These are phyloP conservation scores for Orchesella cincta DNA, from an alignment of 1,140 invertebrate species.

Conservation along the genomic window DNA sequence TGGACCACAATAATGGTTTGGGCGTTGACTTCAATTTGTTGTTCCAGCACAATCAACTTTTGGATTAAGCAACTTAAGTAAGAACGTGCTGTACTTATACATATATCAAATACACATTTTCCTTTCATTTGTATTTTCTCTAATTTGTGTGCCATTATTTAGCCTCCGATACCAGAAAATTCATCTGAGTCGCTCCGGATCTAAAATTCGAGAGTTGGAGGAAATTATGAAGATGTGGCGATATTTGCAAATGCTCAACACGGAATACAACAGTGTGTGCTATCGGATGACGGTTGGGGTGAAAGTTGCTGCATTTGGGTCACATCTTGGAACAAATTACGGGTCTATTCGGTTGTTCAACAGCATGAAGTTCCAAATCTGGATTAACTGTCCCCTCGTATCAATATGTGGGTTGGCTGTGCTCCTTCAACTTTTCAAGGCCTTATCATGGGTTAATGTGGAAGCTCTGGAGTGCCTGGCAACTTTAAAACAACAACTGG, in stretches of 20 bases:
- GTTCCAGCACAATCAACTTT: slow-evolving; percentile 18
- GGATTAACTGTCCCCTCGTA: slow-evolving; percentile 33
- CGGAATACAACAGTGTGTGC: slow-evolving; percentile 29
- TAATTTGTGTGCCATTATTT: not conserved
- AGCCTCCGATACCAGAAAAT: not conserved
- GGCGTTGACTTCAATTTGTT: slow-evolving; percentile 12
- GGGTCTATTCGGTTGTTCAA: slow-evolving; percentile 31
- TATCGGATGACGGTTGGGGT: slow-evolving; percentile 18
- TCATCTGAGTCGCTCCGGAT: not conserved
- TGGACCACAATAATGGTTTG: slow-evolving; percentile 30
- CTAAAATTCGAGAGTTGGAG: not conserved
- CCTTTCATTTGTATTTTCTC: not conserved
- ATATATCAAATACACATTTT: not conserved
- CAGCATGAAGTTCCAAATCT: slow-evolving; percentile 32
- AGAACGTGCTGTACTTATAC: not conserved
- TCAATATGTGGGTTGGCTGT: slow-evolving; percentile 24
- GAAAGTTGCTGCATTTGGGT: slow-evolving; percentile 25
- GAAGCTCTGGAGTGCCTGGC: slow-evolving; percentile 1
- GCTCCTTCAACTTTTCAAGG: slow-evolving; percentile 10
- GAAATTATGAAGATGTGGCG: slow-evolving; percentile 26
- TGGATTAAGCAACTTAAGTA: slow-evolving; percentile 34
- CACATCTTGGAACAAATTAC: slow-evolving; percentile 37
- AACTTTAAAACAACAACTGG: not conserved
- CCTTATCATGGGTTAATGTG: slow-evolving; percentile 17
- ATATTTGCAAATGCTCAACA: slow-evolving; percentile 17